Base-by-base conservation (phyloP, 1,140 invertebrate genomes). In the Trachymyrmex cornetzi region DNA sequence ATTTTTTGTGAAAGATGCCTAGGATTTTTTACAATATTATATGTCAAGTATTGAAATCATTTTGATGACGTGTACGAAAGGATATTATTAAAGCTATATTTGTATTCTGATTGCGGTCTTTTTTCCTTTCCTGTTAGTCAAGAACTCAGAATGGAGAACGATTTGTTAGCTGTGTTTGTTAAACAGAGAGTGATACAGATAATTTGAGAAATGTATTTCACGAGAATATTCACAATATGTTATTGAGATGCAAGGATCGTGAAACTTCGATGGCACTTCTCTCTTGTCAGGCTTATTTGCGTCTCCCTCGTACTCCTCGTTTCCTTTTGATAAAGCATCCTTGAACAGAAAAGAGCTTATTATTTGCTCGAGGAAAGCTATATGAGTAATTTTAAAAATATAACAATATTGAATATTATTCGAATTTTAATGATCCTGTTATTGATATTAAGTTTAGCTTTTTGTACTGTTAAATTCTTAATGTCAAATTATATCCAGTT, bases 161-260 rank as follows among this genome's bases (percentile, higher is more conserved):
- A 80, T 80, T 80, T 69, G 14, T 80, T 55, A 80, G n/a, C n/a
- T 34, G 4, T 53, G 50, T 22, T 77, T 6, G 16, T 80, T 55
- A 53, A 27, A 66, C 63, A 34, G 48, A 69, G 48, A 67, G 19
- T 55, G 53, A 61, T 48, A 48, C 19, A 55, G 22, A 61, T 82
- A 74, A 72, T 82, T 74, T n/a, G 24, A 19, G 55, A 82, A 74
- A 74, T 72, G 38, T 74, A 72, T 9, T 38, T 61, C 12, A 34
- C 11, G 50, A 71, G n/a, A 57, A 22, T 67, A 80, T 80, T 50
- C 50, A 81, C 50, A 81, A 57, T 81, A 30, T 34, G 38, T 69
- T 57, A 44, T 71, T 9, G 67, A 72, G 34, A 72, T 74, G 1
- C 19, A 16, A 22, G 38, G 38, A 53, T 5, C 24, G 53, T 16